These are phyloP conservation scores for Subacronicta megacephala DNA, from an alignment of 2,888 invertebrate genomes.

Conservation along the genomic window DNA sequence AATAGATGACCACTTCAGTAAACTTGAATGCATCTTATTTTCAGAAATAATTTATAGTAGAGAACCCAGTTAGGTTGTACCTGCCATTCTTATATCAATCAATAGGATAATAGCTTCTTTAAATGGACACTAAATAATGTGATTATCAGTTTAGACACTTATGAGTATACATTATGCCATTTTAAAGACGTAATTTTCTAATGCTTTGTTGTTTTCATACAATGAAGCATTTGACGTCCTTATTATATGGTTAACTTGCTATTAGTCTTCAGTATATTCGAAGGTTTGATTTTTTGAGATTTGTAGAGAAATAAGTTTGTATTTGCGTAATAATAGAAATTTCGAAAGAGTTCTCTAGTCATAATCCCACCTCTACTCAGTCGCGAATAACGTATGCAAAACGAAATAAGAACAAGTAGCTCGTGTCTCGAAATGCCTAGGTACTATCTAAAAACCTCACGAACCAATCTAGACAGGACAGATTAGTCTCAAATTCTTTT, in stretches of 20 bases:
- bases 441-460: conserved; percentile 47
- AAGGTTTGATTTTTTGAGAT: neutral
- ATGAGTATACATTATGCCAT: conserved; percentile 13
- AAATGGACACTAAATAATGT: conserved; percentile 42
- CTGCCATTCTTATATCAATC: conserved; percentile 37
- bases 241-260: neutral
- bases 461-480: conserved; percentile 51
- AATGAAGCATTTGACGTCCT: neutral
- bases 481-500: conserved; percentile 60
- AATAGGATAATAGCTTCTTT: conserved; percentile 29
- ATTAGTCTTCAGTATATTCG: neutral
- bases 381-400: too few species aligned
- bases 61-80: conserved; percentile 13
- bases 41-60: conserved; percentile 44
- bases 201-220: conserved; percentile 11
- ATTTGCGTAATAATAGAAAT: conserved; percentile 7
- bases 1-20: conserved; percentile 22
- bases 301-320: too few species aligned
- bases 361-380: conserved; percentile 25
- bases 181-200: conserved; percentile 34
- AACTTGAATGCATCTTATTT: conserved; percentile 12
- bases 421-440: conserved; percentile 15
- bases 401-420: conserved; percentile 21
- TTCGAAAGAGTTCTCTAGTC: conserved; percentile 28
- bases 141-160: conserved; percentile 29